Percentiles rank a stretch among this genome's conserved stretches.
These are phyloP conservation scores for Nettapus auritus DNA, from an alignment of 2,113 vertebrate species.

Conservation along the genomic window DNA sequence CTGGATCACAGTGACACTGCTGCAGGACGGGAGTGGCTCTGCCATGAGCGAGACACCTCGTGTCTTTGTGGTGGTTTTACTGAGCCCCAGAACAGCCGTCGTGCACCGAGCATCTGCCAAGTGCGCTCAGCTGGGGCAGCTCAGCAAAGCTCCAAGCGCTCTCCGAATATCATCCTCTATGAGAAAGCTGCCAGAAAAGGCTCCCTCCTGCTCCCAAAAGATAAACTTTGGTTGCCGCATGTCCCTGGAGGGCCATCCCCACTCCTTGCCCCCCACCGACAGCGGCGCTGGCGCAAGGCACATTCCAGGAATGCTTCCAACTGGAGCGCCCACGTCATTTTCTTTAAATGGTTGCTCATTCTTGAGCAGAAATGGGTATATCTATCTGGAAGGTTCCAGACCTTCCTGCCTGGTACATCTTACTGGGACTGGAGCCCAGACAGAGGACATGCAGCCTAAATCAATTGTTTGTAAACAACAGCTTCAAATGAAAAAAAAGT, in stretches of 20 bases:
- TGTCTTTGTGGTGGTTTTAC: no score
- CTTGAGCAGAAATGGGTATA: accelerated
- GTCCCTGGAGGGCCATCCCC: not conserved
- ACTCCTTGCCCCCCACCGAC: accelerated
- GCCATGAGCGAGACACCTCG: accelerated
- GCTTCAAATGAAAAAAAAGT: not conserved
- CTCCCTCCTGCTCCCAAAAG: not conserved
- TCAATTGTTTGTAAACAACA: not conserved
- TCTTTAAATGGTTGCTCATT: not conserved
- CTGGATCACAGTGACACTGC: not conserved
- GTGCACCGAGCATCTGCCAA: not conserved
- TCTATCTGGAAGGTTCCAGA: not conserved
- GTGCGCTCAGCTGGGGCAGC: accelerated
- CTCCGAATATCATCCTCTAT: not conserved
- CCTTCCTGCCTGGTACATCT: accelerated
- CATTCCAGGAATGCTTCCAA: not conserved
- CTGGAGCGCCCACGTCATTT: accelerated
- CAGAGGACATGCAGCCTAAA: not conserved
- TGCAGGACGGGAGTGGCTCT: not conserved
- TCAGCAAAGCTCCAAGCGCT: not conserved
- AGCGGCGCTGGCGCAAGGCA: not conserved
- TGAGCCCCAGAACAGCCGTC: not conserved
- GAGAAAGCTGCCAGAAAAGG: not conserved
- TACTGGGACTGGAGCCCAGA: not conserved
- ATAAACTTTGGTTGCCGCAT: not conserved